phyloP scores from a whole-genome alignment of 2,888 invertebrate species.

The Doris montereyensis region DNA sequence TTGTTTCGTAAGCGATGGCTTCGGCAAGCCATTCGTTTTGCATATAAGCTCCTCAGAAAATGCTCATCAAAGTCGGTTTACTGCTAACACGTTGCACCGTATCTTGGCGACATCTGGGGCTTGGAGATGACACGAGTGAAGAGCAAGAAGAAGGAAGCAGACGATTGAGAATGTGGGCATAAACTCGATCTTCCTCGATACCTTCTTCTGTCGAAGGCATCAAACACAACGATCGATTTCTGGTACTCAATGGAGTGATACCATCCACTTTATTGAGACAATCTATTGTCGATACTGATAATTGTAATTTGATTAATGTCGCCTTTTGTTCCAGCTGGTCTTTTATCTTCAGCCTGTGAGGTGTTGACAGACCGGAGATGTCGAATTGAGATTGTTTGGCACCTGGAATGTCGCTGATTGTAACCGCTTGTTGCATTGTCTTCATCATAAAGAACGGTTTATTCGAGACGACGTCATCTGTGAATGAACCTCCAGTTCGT shows the following conservation, averaged over 20 bases:
- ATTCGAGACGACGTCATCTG: too few relatives aligned
- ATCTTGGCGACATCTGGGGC: neutral
- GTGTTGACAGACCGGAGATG: too few relatives aligned
- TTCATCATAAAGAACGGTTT: too few relatives aligned
- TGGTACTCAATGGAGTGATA: conserved; percentile 28
- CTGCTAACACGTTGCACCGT: conserved; percentile 16
- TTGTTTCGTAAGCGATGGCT: too few relatives aligned
- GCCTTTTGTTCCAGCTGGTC: too few relatives aligned
- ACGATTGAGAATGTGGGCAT: neutral
- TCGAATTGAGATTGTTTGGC: too few relatives aligned
- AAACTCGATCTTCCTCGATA: conserved; percentile 13
- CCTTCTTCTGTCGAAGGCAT: conserved; percentile 34
- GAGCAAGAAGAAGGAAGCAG: neutral
- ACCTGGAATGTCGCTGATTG: too few relatives aligned
- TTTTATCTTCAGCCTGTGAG: too few relatives aligned
- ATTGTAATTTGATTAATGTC: too few relatives aligned
- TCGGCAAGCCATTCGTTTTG: neutral
- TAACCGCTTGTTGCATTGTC: too few relatives aligned
- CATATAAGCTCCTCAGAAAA: conserved; percentile 29
- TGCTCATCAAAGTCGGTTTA: conserved; percentile 33
- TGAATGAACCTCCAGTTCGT: too few relatives aligned
- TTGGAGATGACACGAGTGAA: neutral
- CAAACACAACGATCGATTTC: neutral
- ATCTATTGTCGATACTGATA: too few relatives aligned
- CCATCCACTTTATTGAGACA: conserved; percentile 36